A percentile compares a stretch with the other conserved stretches of the same genome.
These are phyloP conservation scores for Oreohelix idahoensis DNA, from an alignment of 1,140 invertebrate species.

Conservation along the genomic window DNA sequence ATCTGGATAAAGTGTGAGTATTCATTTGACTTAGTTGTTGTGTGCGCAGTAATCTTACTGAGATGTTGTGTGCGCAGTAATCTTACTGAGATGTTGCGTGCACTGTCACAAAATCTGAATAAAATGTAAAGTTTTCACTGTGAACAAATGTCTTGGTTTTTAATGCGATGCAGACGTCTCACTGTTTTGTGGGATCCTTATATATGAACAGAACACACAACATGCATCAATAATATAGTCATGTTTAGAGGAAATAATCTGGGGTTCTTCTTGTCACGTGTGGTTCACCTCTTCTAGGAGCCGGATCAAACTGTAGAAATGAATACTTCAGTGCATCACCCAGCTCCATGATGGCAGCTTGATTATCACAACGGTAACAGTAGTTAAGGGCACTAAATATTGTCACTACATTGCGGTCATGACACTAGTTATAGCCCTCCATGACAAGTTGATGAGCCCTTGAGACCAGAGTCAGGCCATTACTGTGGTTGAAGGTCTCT, in stretches of 20 bases:
- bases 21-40: too few relatives aligned
- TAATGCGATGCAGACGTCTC: background rate
- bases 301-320: conserved; percentile 99
- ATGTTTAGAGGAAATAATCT: conserved; percentile 98
- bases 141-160: background rate
- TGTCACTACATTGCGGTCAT: conserved; percentile 99
- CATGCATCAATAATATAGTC: background rate
- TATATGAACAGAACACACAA: background rate
- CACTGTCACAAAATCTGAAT: too few relatives aligned
- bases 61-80: too few relatives aligned
- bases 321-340: conserved; percentile 99
- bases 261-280: conserved; percentile 99
- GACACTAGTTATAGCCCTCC: conserved; percentile 99
- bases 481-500: conserved; percentile 99
- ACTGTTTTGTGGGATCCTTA: background rate
- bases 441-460: conserved; percentile 99
- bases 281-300: conserved; percentile 97
- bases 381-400: conserved; percentile 99
- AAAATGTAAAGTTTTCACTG: background rate
- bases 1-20: too few relatives aligned
- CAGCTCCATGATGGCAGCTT: conserved; percentile 99
- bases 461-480: conserved; percentile 97
- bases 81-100: too few relatives aligned
- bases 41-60: too few relatives aligned
- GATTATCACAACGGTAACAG: conserved; percentile 99